Base-by-base conservation (phyloP, 2,797 vertebrate species). In the Sebastiscus tertius region DNA sequence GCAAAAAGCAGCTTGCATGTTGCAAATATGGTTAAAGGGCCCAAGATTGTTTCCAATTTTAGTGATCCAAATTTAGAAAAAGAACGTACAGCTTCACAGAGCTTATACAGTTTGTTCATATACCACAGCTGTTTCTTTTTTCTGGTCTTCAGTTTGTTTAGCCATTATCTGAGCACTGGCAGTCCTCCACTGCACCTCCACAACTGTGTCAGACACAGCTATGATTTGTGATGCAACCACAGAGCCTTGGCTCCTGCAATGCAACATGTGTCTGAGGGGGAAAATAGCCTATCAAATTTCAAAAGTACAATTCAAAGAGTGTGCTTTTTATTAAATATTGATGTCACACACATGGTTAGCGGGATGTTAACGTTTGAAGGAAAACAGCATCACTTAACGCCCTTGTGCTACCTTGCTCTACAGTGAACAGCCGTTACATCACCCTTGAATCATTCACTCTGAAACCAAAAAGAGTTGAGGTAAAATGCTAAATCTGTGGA, bases 371-470 rank as follows among this genome's bases (percentile, higher is more conserved):
- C 62, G 60, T 87, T 80, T 83, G 87, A 87, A 84, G 84, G 81
- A 67, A 85, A 84, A 87, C 67, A 61, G 79, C 75, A 80, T 84
- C 81, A 27, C 79, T 89, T 80, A 78, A 91, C 39, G 74, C 82
- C 83, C 83, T 78, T 77, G 87, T 86, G 83, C 85, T 85, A 85
- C 88, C 83, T 91, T 87, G 81, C 88, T 72, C 85, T 87, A 80
- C 84, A 83, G 88, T 91, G 92, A 91, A 77, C 91, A 82, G 81
- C 75, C 62, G 71, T 92, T 94, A 87, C 93, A 93, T 94, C 94
- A 93, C 72, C 82, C 76, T 93, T 93, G 87, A 91, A 84, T 94
- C 91, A 93, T 85, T 89, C 81, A 87, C 80, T 87, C 81, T 84
- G 75, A 84, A 85, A 89, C 72, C 74, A 72, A 74, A 88, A 89